Evolutionary conservation across 1,140 invertebrate species (phyloP), one percentile per base, ranked within the genome.

Genomic region (Ceratosolen fusciceps): DNA sequence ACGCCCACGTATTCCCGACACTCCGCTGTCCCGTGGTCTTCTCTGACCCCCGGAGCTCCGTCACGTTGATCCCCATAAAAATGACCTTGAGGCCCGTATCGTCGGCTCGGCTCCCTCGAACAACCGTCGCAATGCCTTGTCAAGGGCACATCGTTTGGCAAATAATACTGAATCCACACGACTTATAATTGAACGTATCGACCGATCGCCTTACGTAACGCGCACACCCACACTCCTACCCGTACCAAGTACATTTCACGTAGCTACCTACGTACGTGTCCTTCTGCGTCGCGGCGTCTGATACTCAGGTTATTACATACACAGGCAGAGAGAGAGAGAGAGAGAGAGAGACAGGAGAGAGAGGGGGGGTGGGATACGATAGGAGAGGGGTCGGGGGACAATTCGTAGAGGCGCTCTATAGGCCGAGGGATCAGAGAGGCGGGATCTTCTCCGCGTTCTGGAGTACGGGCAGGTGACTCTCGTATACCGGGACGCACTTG

Each of bases 401-500:
- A 34, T 19, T 62, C 26, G 7, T 70, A 29, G 26, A 19, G 65
- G 2, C 2, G 39, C 21, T 26, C n/a, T n/a, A n/a, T n/a, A 7
- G 14, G 34, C 1, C 24, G 65, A 26, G n/a, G n/a, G 39, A 19
- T 87, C 87, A 89, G 74, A 89, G 82, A 14, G 84, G 85, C 74
- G 86, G 84, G 39, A 90, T 83, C 80, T 90, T 90, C 81, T 88
- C 87, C 75, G 88, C 86, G 77, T 85, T 84, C 67, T 81, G 85
- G 79, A 79, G 77, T 1, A 74, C 77, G 31, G 87, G 88, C 65
- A 85, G 82, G 49, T 85, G 86, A 4, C 85, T 86, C 39, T 89
- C 88, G 74, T 90, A 89, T 21, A 82, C 86, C 16, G 88, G 87
- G n/a, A 90, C 87, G 74, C 86, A 88, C 75, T 90, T 90, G 83